Evolutionary conservation across 1,140 invertebrate genomes (phyloP), one percentile per base, ranked within the genome.

Genomic region (Heliothis subflexa): DNA sequence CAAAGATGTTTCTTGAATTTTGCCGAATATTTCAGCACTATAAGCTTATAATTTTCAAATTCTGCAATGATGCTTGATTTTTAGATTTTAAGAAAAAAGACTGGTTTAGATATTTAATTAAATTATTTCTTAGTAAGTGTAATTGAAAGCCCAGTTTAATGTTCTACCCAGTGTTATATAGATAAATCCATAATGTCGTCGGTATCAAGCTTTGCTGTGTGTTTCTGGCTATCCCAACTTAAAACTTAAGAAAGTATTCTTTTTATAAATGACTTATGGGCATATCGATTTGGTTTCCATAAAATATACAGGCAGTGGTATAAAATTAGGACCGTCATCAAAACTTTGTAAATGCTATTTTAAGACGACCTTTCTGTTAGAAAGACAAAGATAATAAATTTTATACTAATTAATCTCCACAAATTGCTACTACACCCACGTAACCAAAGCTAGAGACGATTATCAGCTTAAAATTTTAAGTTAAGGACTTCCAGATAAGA

Each of bases 71-170:
- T 64, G 80, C 76, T 85, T 83, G 74, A 85, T 88, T 85, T 75
- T 78, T 87, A 85, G 84, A 84, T 71, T 72, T 54, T 84, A 91
- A 84, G 64, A 83, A 81, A 79, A 75, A 90, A 91, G 89, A 92
- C 89, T 92, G 89, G 87, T 86, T 87, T 87, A 86, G 82, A 85
- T 91, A 90, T 88, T 81, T 85, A 85, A 90, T 86, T 87, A 88
- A 90, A 89, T 88, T 88, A 88, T 87, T 85, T 80, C 50, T 77
- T 85, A 89, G 81, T 61, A 81, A 79, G 70, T 72, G 77, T 77
- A 75, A 75, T 75, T 75, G 28, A 75, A 64, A 64, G 28, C 14
- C 55, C 18, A 59, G 71, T 73, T 13, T 62, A 47, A 16, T 75
- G 4, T 28, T 74, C 13, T 64, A 62, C 18, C 55, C 12, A 75